Evolutionary conservation across 2,113 vertebrate genomes (phyloP).

Genomic region (Tautogolabrus adspersus): DNA sequence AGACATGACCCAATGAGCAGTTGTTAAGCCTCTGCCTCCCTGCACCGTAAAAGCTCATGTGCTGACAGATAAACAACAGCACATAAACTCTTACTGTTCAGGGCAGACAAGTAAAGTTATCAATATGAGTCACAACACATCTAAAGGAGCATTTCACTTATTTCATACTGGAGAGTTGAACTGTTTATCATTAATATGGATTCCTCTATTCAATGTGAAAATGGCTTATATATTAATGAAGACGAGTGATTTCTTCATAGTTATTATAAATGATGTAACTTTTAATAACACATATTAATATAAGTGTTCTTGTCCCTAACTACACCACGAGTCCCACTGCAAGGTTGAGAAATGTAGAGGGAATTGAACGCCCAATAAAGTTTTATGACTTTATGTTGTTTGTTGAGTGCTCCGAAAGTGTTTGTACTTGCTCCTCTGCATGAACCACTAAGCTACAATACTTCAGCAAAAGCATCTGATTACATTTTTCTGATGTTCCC

Average conservation of each 20-base stretch:
- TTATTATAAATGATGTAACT: neutral
- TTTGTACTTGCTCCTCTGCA: neutral
- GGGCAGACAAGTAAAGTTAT: constrained; percentile 62
- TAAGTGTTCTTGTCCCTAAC: neutral
- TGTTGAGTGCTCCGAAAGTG: neutral
- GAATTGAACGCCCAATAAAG: neutral
- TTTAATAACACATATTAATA: neutral
- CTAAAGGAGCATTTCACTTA: neutral
- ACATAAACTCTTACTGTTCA: constrained; percentile 88
- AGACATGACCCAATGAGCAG: neutral
- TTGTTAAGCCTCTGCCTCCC: constrained; percentile 69
- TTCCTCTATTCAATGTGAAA: neutral
- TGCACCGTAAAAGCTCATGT: constrained; percentile 82
- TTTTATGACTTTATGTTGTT: neutral
- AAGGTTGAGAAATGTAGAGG: constrained; percentile 22
- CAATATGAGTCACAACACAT: neutral
- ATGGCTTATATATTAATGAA: neutral
- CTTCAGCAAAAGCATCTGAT: neutral
- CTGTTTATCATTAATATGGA: no score
- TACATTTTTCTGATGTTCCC: neutral
- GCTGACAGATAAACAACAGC: constrained; percentile 79
- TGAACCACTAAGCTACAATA: neutral
- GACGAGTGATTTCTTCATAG: neutral
- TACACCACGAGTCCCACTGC: neutral
- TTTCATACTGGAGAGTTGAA: neutral